Percentiles rank a stretch among this genome's conserved stretches.
Conservation (phyloP, 2,888 invertebrate genomes). For the Cheilosia pagana region DNA sequence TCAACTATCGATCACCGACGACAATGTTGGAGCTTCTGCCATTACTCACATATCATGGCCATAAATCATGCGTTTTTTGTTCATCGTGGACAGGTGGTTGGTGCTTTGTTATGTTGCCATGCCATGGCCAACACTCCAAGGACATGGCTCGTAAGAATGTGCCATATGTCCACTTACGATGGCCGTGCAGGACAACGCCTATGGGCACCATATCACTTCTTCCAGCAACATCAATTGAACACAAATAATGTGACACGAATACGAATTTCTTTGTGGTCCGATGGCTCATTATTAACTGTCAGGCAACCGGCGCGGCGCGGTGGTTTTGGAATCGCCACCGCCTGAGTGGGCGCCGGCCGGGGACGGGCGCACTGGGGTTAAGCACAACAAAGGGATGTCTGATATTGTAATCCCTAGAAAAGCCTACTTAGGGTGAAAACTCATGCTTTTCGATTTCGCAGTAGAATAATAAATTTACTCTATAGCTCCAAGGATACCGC, state of each 20-base stretch:
- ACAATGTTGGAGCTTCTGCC: neutral
- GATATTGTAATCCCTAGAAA: slow-evolving; percentile 71
- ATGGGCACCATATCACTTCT: slow-evolving; percentile 20
- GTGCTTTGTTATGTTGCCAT: slow-evolving; percentile 53
- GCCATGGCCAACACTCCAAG: slow-evolving; percentile 50
- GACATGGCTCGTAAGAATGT: slow-evolving; percentile 47
- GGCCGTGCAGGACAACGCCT: neutral
- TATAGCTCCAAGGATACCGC: slow-evolving; percentile 66
- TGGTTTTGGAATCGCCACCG: slow-evolving; percentile 49
- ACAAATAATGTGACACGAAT: slow-evolving; percentile 75
- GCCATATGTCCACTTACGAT: slow-evolving; percentile 56
- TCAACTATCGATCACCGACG: slow-evolving; percentile 50
- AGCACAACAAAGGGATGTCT: slow-evolving; percentile 68
- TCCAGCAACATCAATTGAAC: slow-evolving; percentile 67
- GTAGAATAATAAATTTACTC: slow-evolving; percentile 75
- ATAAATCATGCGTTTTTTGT: slow-evolving; percentile 72
- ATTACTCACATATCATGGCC: slow-evolving; percentile 16
- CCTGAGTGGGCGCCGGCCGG: slow-evolving; percentile 7
- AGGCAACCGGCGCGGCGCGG: slow-evolving; percentile 45
- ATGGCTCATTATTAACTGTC: slow-evolving; percentile 75
- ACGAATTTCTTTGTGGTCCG: slow-evolving; percentile 71
- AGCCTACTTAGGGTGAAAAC: slow-evolving; percentile 68
- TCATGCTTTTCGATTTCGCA: slow-evolving; percentile 69
- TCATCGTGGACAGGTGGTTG: slow-evolving; percentile 63
- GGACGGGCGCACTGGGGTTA: slow-evolving; percentile 9